Base-by-base conservation (phyloP, 2,113 vertebrate species). In the Actinemys pallida region DNA sequence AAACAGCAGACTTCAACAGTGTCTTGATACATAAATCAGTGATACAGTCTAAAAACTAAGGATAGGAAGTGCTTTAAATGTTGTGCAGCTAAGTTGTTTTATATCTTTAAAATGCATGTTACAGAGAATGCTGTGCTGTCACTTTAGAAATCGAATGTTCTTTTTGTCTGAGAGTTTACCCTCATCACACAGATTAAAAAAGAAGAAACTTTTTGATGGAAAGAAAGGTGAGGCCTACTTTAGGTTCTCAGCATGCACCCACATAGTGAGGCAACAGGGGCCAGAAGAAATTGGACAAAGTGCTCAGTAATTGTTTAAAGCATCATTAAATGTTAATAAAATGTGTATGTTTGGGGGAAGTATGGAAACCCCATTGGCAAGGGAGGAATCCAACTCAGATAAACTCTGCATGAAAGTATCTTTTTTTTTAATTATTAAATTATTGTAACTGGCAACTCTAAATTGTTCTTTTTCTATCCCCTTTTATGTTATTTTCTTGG, bases 91-190 rank as follows among this genome's bases (percentile, higher is more conserved):
- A 91, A 39, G 12, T 35, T 29, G 53, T 27, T 84, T 86, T 53
- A 20, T 62, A 27, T 92, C 94, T 91, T 90, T 27, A 95, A 96
- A 94, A 94, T 79, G 84, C 42, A 47, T 14, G 56, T 90, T 93
- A 75, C 78, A 96, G 52, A 89, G 31, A 93, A 57, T 8, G 9
- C 31, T 93, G 83, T 13, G 7, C 24, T 95, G 95, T 72, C 39
- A 72, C 88, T 84, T 93, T 95, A 95, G 25, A 92, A 92, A 78
- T 25, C 19, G 1, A 59, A 35, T 65, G 35, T 76, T 86, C 80
- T 85, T 97, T 97, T 88, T 29, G 80, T 91, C 92, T 95, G 47
- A 7, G 50, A 65, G 52, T 94, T 97, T 93, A 93, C 81, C 56
- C 75, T 52, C 83, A 54, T 29, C 47, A 92, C 8, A 5, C 56